phyloP scores from a whole-genome alignment of 2,888 invertebrate species.

The Campoletis raptor region DNA sequence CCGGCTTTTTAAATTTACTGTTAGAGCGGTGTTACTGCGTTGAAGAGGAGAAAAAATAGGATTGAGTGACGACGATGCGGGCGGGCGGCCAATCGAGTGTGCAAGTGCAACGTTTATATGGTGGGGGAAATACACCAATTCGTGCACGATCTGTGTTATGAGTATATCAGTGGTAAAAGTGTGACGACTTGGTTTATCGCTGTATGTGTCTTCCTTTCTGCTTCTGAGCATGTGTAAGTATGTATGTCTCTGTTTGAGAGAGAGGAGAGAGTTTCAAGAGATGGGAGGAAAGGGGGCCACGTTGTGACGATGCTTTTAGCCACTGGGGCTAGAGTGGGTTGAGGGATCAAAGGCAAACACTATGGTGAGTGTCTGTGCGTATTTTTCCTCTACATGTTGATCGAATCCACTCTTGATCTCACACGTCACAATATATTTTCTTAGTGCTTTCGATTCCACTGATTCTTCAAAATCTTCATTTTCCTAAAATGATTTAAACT shows the following conservation, averaged over 20 bases:
- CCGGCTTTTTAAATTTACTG: not conserved
- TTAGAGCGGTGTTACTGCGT: conserved; percentile 17
- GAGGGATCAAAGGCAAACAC: conserved; percentile 29
- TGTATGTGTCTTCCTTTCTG: conserved; percentile 29
- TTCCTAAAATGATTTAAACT: not conserved
- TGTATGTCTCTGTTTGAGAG: conserved; percentile 2
- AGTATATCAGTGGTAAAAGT: conserved; percentile 43
- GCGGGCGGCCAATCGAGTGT: conserved; percentile 30
- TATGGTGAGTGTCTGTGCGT: conserved; percentile 31
- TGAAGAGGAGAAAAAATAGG: conserved; percentile 17
- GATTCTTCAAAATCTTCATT: not conserved
- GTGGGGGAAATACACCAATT: conserved; percentile 30
- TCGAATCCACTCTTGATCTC: not conserved
- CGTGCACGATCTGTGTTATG: conserved; percentile 53
- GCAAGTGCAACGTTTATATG: conserved; percentile 57
- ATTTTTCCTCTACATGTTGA: not conserved
- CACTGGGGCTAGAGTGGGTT: conserved; percentile 30
- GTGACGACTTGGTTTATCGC: conserved; percentile 46
- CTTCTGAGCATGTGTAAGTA: conserved; percentile 24
- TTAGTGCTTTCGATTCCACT: not conserved
- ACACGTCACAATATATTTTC: not conserved
- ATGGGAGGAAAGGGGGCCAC: conserved; percentile 26
- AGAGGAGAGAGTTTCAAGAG: conserved; percentile 10
- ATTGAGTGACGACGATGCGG: conserved; percentile 14
- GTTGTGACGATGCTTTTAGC: conserved; percentile 56